Evolutionary conservation across 2,113 vertebrate species (phyloP).

Genomic region (Narcine bancroftii): DNA sequence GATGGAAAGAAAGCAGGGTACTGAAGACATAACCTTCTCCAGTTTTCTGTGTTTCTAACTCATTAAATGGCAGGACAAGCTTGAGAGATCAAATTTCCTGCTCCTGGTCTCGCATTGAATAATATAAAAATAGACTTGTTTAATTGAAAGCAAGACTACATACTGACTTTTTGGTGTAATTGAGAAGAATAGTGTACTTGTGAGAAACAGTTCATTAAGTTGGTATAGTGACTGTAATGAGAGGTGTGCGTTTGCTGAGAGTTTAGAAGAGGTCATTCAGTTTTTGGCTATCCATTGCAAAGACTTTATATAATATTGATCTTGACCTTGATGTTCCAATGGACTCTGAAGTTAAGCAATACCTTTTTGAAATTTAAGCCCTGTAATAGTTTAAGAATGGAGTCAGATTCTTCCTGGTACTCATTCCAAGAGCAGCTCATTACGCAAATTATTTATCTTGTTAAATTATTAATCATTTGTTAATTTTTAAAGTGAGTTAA

Average conservation of each 20-base stretch:
- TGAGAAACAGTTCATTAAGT: neutral
- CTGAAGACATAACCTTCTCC: too few species aligned
- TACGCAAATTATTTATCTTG: too few species aligned
- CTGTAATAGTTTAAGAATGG: neutral
- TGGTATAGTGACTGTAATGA: neutral
- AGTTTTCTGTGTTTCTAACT: too few species aligned
- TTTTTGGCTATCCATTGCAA: neutral
- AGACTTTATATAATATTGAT: neutral
- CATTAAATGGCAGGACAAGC: too few species aligned
- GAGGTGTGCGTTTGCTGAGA: neutral
- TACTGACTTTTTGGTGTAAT: too few species aligned
- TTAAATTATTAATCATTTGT: neutral
- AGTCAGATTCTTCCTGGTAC: neutral
- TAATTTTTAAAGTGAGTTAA: too few species aligned
- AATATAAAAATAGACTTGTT: too few species aligned
- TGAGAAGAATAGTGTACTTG: neutral
- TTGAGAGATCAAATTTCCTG: too few species aligned
- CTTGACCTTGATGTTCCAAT: neutral
- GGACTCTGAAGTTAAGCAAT: neutral
- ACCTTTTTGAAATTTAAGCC: neutral
- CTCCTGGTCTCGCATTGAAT: too few species aligned
- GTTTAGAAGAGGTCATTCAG: neutral
- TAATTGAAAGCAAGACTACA: too few species aligned
- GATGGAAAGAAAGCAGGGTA: too few species aligned
- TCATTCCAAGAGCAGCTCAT: neutral